Evolutionary conservation across 2,888 invertebrate species (phyloP), one percentile per base, ranked within the genome.

Genomic region (Aporophyla lueneburgensis): DNA sequence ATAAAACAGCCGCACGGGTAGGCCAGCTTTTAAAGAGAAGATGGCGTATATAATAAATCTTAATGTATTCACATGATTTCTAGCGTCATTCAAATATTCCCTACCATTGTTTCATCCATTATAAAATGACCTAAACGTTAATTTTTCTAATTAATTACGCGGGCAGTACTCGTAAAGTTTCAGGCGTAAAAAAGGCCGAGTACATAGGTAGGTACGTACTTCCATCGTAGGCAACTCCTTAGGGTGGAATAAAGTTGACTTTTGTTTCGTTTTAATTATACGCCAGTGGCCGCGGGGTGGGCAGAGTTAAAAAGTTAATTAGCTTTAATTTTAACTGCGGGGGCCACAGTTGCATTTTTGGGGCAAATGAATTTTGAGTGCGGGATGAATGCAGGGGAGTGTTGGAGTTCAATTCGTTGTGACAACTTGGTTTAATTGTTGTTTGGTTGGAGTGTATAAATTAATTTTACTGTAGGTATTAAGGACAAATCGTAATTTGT

Each of bases 211-310:
- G 33, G 33, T 70, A 61, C 66, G 16, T 72, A 80, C 65, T 21
- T 68, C 76, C 66, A 71, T 78, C 67, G 78, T 43, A 53, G 58
- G 51, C 62, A 90, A 92, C 88, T 95, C 95, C 94, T 93, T 78
- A 82, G 94, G 94, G 95, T 88, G 88, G 89, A 88, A 91, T 93
- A 92, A 94, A 93, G 92, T 93, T 92, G 91, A 93, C 92, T 95
- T 94, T 94, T 94, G 95, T 94, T 94, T 93, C 92, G 92, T 93
- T 95, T 95, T 95, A 95, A 95, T 95, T 93, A 94, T 92, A 91
- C 94, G 90, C 92, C 81, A 83, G 91, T 87, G 92, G 90, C 91
- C 88, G 71, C 62, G 87, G 85, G 90, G 90, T 90, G 87, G 87
- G 86, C 88, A 85, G 90, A 94, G 93, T 93, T 93, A 94, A 95